phyloP scores from a whole-genome alignment of 2,797 vertebrate species.

The Acestrorhynchus altus region DNA sequence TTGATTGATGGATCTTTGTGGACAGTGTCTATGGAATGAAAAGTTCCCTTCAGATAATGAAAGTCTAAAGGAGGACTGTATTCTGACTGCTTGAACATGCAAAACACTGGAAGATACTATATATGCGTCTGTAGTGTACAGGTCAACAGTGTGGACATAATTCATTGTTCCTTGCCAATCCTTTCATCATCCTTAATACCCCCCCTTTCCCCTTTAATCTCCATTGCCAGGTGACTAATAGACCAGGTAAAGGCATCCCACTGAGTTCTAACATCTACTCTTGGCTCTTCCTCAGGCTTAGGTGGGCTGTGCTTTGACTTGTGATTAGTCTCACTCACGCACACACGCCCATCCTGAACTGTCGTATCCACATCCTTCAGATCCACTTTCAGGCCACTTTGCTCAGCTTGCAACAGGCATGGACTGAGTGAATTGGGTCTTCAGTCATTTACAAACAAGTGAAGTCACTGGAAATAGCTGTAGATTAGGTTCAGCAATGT shows the following conservation, averaged over 20 bases:
- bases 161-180: constrained; percentile 5
- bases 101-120: neutral
- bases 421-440: constrained; percentile 13
- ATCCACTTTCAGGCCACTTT: constrained; percentile 8
- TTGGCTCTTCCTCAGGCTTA: constrained; percentile 55
- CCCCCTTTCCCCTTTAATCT: constrained; percentile 44
- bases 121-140: neutral
- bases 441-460: neutral
- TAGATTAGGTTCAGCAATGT: neutral
- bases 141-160: neutral
- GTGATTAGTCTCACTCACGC: constrained; percentile 53
- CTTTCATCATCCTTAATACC: constrained; percentile 34
- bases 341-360: constrained; percentile 50
- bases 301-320: constrained; percentile 56
- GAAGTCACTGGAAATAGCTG: neutral
- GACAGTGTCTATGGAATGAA: neutral
- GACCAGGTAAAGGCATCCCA: constrained; percentile 55
- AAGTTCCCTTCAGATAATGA: neutral
- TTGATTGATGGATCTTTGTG: neutral
- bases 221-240: constrained; percentile 55
- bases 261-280: constrained; percentile 55
- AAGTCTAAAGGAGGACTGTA: neutral
- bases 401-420: neutral
- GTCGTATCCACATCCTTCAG: constrained; percentile 32
- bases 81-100: neutral